Conservation (phyloP, 2,797 vertebrate species). For the Myripristis jacobus region DNA sequence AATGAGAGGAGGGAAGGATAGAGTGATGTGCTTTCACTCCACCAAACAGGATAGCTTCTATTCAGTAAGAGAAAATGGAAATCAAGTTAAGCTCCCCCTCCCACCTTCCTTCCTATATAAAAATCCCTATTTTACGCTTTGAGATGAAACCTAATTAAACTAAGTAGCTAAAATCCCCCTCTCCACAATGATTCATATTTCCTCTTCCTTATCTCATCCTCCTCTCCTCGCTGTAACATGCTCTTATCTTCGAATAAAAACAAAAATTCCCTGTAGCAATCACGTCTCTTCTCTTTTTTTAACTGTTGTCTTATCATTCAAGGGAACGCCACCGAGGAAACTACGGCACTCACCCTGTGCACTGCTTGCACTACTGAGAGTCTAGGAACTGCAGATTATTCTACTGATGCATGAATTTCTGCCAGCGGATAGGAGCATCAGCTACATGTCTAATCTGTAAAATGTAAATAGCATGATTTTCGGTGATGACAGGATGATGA, state of each 20-base stretch:
- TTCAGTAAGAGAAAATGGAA: conserved; percentile 7
- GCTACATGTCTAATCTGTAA: not conserved
- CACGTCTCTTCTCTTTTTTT: not conserved
- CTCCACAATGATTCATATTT: too few relatives aligned
- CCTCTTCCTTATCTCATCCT: not conserved
- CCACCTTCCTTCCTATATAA: conserved; percentile 2
- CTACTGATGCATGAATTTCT: not conserved
- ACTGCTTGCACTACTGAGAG: not conserved
- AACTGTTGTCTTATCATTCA: not conserved
- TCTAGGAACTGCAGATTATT: not conserved
- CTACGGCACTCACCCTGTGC: not conserved
- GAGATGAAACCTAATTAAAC: not conserved
- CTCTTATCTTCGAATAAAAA: conserved; percentile 11
- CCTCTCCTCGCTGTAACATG: not conserved
- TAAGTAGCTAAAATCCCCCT: not conserved
- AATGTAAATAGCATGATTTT: conserved; percentile 2
- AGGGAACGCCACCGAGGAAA: conserved; percentile 31
- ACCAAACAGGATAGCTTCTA: not conserved
- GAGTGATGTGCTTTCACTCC: not conserved
- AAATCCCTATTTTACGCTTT: not conserved
- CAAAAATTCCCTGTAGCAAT: not conserved
- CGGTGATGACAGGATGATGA: not conserved
- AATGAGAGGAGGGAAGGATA: conserved; percentile 16
- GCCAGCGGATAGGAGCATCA: not conserved
- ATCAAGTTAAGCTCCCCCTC: too few relatives aligned